Percentiles rank a stretch among this genome's conserved stretches.
These are phyloP conservation scores for Leucozona laternaria DNA, from an alignment of 2,888 invertebrate species.

Conservation along the genomic window DNA sequence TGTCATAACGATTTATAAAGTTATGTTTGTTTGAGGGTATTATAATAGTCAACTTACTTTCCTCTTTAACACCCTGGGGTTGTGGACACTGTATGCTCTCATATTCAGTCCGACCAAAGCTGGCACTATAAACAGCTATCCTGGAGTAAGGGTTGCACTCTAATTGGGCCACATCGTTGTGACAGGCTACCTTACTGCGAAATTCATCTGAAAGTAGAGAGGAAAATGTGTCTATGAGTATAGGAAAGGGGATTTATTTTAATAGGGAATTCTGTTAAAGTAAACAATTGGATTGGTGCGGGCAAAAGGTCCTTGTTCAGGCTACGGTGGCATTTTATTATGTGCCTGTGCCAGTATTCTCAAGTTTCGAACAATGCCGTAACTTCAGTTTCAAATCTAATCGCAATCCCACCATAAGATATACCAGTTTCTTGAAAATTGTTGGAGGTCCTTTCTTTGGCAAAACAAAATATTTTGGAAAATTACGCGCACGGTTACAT, in stretches of 20 bases:
- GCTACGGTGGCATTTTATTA: not conserved
- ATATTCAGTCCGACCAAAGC: conserved; percentile 95
- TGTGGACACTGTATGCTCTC: conserved; percentile 95
- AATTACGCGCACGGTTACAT: not conserved
- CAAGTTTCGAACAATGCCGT: not conserved
- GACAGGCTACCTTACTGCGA: conserved; percentile 96
- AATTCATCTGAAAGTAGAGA: conserved; percentile 91
- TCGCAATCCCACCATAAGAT: not conserved
- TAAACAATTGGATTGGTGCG: not conserved
- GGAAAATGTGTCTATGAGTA: conserved; percentile 24
- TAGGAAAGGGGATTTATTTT: not conserved
- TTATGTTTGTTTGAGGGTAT: conserved; percentile 42
- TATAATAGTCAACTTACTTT: conserved; percentile 87
- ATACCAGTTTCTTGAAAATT: not conserved
- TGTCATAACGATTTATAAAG: conserved; percentile 58
- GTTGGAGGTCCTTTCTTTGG: not conserved
- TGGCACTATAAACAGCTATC: conserved; percentile 96
- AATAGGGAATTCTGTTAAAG: not conserved
- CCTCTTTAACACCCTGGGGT: conserved; percentile 93
- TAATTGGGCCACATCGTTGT: conserved; percentile 94
- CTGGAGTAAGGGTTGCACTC: conserved; percentile 94
- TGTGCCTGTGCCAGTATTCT: not conserved
- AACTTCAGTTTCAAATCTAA: not conserved
- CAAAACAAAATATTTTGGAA: not conserved
- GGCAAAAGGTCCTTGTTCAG: not conserved